These are phyloP conservation scores for Austrofundulus limnaeus DNA, from an alignment of 2,113 vertebrate species.

Conservation along the genomic window DNA sequence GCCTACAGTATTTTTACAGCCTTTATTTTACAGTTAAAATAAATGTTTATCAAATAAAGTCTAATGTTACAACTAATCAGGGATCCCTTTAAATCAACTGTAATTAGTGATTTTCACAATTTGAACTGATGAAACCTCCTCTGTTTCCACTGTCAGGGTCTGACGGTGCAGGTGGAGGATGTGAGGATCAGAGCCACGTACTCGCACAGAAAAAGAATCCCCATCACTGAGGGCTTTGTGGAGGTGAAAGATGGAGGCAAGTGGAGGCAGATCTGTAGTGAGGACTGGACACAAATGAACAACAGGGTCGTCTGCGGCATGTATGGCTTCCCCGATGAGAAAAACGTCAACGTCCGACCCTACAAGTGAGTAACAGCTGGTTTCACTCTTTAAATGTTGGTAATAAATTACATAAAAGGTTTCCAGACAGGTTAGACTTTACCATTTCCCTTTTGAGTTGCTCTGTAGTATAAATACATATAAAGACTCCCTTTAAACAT, in stretches of 20 bases:
- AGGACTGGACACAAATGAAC: slow-evolving; percentile 85
- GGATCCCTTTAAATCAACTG: no score
- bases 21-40: no score
- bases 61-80: no score
- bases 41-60: no score
- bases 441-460: no score
- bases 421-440: no score
- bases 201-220: slow-evolving; percentile 85
- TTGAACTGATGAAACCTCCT: background rate
- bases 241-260: slow-evolving; percentile 88
- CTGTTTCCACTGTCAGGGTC: slow-evolving; percentile 69
- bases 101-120: no score
- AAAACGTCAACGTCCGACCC: slow-evolving; percentile 84
- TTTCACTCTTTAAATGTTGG: background rate
- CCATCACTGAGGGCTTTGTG: slow-evolving; percentile 91
- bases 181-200: slow-evolving; percentile 89
- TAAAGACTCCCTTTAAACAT: background rate
- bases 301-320: slow-evolving; percentile 92
- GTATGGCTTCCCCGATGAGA: slow-evolving; percentile 92
- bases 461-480: background rate
- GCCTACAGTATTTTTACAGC: no score
- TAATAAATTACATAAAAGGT: background rate
- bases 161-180: slow-evolving; percentile 91
- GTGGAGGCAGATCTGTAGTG: slow-evolving; percentile 93
- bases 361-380: slow-evolving; percentile 87